These are phyloP conservation scores for Tribolium castaneum DNA, from an alignment of 1,140 invertebrate genomes.

Conservation along the genomic window DNA sequence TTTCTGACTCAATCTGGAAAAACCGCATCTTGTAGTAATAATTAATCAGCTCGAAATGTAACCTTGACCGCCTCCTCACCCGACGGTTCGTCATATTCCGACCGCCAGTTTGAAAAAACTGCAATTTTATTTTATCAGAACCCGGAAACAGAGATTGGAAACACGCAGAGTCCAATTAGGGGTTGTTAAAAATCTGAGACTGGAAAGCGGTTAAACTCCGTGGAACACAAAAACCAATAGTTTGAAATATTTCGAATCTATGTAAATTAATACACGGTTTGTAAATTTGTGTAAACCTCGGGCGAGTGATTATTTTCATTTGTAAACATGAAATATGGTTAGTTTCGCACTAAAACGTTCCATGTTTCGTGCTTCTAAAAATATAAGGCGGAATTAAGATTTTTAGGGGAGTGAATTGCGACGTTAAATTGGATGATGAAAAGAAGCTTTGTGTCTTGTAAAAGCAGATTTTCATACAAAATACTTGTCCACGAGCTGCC, in stretches of 20 bases:
- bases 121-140: not conserved
- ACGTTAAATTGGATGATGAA: not conserved
- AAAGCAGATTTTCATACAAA: no score
- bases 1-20: not conserved
- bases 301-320: not conserved
- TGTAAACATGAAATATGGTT: not conserved
- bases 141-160: not conserved
- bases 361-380: not conserved
- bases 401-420: no score
- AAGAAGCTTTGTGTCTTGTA: not conserved
- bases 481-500: no score
- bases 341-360: not conserved
- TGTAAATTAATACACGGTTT: not conserved
- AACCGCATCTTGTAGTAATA: no score
- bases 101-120: not conserved
- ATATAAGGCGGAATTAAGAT: not conserved
- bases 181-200: not conserved
- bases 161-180: not conserved
- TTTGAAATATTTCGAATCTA: not conserved
- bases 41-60: not conserved
- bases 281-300: not conserved
- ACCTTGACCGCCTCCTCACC: not conserved
- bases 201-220: not conserved
- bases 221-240: not conserved
- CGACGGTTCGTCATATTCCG: not conserved